phyloP scores from a whole-genome alignment of 2,888 invertebrate species.

The Dryomyza anilis region DNA sequence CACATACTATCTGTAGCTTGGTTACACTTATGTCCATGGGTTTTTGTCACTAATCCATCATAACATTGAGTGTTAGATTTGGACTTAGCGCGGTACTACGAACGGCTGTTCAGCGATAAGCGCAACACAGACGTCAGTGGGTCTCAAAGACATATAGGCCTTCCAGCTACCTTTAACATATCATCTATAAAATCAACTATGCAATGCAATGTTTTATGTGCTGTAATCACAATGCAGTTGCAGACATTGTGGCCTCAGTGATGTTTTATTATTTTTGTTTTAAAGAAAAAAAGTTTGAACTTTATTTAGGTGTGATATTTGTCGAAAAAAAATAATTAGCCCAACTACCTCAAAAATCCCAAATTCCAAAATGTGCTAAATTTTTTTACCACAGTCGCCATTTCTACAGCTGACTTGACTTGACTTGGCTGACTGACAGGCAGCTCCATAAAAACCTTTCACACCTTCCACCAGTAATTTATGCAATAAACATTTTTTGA shows the following conservation, averaged over 20 bases:
- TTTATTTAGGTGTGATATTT: too few relatives aligned
- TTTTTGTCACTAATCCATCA: conserved; percentile 14
- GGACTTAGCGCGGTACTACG: neutral
- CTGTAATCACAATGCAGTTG: neutral
- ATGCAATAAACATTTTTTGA: conserved; percentile 21
- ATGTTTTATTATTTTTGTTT: too few relatives aligned
- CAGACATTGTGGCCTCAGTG: conserved; percentile 7
- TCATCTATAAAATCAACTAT: too few relatives aligned
- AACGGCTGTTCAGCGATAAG: neutral
- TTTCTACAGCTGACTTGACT: neutral
- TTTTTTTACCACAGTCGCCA: conserved; percentile 4
- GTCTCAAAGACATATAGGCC: too few relatives aligned
- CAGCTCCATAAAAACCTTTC: conserved; percentile 54
- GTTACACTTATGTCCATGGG: neutral
- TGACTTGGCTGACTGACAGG: conserved; percentile 46
- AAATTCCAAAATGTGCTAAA: conserved; percentile 16
- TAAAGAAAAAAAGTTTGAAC: neutral
- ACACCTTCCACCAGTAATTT: conserved; percentile 46
- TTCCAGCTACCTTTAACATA: too few relatives aligned
- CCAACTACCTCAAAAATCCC: neutral
- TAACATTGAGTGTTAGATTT: conserved; percentile 5
- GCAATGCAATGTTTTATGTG: too few relatives aligned
- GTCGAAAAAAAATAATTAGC: neutral
- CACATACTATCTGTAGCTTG: neutral
- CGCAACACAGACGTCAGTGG: too few relatives aligned